phyloP scores from a whole-genome alignment of 2,888 invertebrate species.

The Caprella mutica region DNA sequence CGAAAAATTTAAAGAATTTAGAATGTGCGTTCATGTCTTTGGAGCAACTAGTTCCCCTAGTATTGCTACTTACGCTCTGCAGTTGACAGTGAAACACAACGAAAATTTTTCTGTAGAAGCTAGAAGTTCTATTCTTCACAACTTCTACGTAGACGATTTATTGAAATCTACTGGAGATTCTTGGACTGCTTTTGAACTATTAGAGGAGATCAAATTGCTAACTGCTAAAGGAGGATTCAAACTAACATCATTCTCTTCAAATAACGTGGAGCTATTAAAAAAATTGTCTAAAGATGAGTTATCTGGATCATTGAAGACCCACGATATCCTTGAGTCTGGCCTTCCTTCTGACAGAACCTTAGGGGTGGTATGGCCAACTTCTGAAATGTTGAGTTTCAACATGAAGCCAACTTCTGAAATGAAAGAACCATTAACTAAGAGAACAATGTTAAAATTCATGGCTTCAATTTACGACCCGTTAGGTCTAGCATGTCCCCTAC shows the following conservation, averaged over 20 bases:
- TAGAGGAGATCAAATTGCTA: background rate
- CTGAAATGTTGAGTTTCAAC: background rate
- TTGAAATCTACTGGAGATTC: background rate
- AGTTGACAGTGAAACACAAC: background rate
- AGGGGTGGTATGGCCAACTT: slow-evolving; percentile 6
- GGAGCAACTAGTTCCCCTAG: background rate
- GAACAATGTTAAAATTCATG: background rate
- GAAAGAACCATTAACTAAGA: background rate
- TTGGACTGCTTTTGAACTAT: background rate
- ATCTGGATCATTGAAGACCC: background rate
- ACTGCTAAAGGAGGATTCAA: slow-evolving; percentile 3
- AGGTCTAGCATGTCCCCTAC: background rate
- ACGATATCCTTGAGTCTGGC: too few relatives aligned
- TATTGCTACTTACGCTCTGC: slow-evolving; percentile 6
- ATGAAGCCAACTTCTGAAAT: background rate
- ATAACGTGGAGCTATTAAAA: background rate
- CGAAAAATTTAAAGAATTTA: background rate
- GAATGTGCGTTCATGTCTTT: background rate
- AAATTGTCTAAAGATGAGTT: background rate
- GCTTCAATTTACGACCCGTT: background rate
- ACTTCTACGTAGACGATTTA: slow-evolving; percentile 12
- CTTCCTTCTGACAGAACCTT: background rate
- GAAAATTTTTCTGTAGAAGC: background rate
- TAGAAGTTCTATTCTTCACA: background rate
- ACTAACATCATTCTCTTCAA: background rate